Conservation (phyloP, 2,113 vertebrate species). For the Xiphias gladius region DNA sequence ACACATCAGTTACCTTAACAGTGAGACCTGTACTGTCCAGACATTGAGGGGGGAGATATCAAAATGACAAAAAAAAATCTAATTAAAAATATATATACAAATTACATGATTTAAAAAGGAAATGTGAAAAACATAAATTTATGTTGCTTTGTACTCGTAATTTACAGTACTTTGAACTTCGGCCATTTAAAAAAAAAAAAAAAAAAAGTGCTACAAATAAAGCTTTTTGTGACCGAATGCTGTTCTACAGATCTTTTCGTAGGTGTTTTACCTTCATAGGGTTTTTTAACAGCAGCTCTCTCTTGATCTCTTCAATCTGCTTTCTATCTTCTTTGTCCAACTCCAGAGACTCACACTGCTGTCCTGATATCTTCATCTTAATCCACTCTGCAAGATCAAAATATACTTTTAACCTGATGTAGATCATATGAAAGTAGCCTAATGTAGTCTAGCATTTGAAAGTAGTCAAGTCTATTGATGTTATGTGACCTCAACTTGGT, state of each 20-base stretch:
- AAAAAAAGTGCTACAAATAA: not conserved
- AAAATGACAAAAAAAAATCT: constrained; percentile 36
- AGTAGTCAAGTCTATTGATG: not conserved
- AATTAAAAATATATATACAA: not conserved
- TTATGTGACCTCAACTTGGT: not conserved
- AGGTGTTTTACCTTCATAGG: constrained; percentile 79
- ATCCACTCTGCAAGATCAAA: constrained; percentile 84
- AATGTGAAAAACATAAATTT: not conserved
- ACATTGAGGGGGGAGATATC: constrained; percentile 10
- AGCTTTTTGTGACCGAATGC: not conserved
- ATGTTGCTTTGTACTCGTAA: not conserved
- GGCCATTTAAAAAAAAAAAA: not conserved
- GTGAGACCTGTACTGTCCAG: constrained; percentile 38
- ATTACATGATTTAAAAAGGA: not conserved
- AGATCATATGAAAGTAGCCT: not conserved
- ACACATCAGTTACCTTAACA: constrained; percentile 63
- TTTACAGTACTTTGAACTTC: not conserved
- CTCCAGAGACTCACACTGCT: constrained; percentile 77
- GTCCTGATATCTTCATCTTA: constrained; percentile 84
- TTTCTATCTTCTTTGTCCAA: constrained; percentile 84
- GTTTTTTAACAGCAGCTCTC: constrained; percentile 82
- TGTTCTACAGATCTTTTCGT: not conserved
- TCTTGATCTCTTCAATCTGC: constrained; percentile 89
- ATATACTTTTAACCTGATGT: not conserved
- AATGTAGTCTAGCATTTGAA: not conserved